Conservation (phyloP, 30 jellyfish, hydroid and myxozoan genomes). For the Cassiopea andromeda region DNA sequence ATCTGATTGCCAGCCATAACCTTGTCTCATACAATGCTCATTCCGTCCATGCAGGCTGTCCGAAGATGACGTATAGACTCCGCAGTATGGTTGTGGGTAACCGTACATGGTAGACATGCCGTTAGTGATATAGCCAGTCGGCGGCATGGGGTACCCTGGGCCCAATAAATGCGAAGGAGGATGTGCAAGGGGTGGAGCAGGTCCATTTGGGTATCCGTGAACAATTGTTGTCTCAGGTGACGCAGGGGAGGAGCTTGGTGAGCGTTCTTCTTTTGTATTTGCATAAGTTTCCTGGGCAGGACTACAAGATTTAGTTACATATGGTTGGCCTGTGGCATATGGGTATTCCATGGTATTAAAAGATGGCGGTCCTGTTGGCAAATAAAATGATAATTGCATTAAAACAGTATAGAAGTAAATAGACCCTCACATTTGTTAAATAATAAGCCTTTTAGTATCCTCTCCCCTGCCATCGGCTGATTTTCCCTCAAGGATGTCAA, state of each 20-base stretch:
- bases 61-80: slow-evolving; percentile 70
- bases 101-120: slow-evolving; percentile 69
- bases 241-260: slow-evolving; percentile 75
- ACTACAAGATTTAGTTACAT: slow-evolving; percentile 42
- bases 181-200: slow-evolving; percentile 89
- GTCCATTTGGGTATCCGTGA: slow-evolving; percentile 51
- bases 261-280: slow-evolving; percentile 57
- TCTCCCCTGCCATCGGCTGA: too few species aligned
- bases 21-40: slow-evolving; percentile 67
- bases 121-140: slow-evolving; percentile 60
- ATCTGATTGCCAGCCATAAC: slow-evolving; percentile 61
- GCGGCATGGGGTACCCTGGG: slow-evolving; percentile 58
- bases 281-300: slow-evolving; percentile 33
- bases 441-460: too few species aligned
- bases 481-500: too few species aligned
- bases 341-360: slow-evolving; percentile 56
- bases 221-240: slow-evolving; percentile 65
- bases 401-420: neutral
- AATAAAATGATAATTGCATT: neutral
- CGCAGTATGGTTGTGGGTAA: slow-evolving; percentile 65
- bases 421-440: too few species aligned
- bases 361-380: slow-evolving; percentile 27
- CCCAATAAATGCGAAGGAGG: slow-evolving; percentile 68
- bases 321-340: slow-evolving; percentile 39
- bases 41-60: slow-evolving; percentile 58